phyloP scores from a whole-genome alignment of 2,113 vertebrate genomes.

The Sebastes fasciatus region DNA sequence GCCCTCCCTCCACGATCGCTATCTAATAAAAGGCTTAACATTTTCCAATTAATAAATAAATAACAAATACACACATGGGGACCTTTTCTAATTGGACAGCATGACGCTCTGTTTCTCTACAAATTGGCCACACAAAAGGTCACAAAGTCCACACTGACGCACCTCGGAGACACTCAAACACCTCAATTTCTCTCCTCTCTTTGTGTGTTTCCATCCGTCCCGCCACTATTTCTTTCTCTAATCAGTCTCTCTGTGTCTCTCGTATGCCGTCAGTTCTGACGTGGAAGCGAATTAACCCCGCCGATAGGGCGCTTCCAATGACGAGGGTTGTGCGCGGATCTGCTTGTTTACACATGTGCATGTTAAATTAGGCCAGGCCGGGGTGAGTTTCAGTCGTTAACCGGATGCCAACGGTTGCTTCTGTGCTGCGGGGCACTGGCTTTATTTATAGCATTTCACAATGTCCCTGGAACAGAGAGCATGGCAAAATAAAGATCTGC shows the following conservation, averaged over 20 bases:
- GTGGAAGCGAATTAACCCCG: background rate
- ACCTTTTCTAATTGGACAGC: background rate
- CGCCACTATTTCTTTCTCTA: background rate
- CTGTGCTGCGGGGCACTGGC: constrained; percentile 29
- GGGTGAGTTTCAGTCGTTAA: constrained; percentile 47
- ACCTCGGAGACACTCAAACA: background rate
- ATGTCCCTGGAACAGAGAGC: constrained; percentile 20
- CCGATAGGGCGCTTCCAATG: background rate
- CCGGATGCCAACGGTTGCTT: constrained; percentile 42
- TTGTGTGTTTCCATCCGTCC: background rate
- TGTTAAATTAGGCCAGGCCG: constrained; percentile 48
- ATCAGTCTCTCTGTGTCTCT: background rate
- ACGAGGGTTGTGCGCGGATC: background rate
- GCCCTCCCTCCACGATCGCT: background rate
- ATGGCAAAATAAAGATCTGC: constrained; percentile 45
- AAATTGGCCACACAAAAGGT: background rate
- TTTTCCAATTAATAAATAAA: background rate
- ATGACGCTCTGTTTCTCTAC: background rate
- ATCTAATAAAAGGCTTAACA: background rate
- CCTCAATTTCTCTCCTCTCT: background rate
- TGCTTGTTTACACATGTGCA: background rate
- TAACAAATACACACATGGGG: background rate
- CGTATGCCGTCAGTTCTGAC: background rate
- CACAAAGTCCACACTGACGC: background rate
- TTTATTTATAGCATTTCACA: constrained; percentile 67